Base-by-base conservation (phyloP, 2,797 vertebrate genomes). In the Neoniphon sammara region DNA sequence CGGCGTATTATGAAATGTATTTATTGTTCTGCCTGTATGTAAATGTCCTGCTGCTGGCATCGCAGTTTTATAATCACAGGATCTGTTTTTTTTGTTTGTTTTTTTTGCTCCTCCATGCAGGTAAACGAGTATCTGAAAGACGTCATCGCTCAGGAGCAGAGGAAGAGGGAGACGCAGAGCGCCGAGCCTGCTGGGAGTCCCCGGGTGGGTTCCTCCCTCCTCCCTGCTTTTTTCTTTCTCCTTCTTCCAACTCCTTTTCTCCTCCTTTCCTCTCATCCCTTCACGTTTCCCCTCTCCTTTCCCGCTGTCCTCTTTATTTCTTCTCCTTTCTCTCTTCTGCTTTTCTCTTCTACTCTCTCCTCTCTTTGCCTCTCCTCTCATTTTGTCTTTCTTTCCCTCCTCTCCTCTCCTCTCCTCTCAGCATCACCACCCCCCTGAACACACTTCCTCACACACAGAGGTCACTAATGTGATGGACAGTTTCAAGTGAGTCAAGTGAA, bases 81-180 rank as follows among this genome's bases (percentile, higher is more conserved):
- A 34, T 34, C 4, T 34, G 7, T 34, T 23, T 67, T 10, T 73
- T 68, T 77, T 49, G 25, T 10, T 59, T 53, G n/a, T n/a, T n/a
- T n/a, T n/a, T n/a, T n/a, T n/a, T n/a, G n/a, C n/a, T n/a, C n/a
- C 49, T 7, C 79, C 34, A 78, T 65, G 85, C 85, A 99, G 98
- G 95, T 98, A 44, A 99, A 97, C 42, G 97, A 98, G 75, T 96
- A 97, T 86, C 92, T 99, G 87, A 99, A 97, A 90, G 96, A 97
- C 71, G 93, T 96, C 60, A 89, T 97, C 90, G 92, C 94, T 66
- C 96, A 97, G 75, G 97, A 98, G 62, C 96, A 97, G 86, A 97
- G 94, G 84, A 85, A 94, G 75, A 97, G 93, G 85, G 97, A 97
- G 67, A 91, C 91, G 8, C 95, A 94, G 73, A 81, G 86, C 42